Evolutionary conservation across 2,113 vertebrate genomes (phyloP), one percentile per base, ranked within the genome.

Genomic region (Prochilodus magdalenae): DNA sequence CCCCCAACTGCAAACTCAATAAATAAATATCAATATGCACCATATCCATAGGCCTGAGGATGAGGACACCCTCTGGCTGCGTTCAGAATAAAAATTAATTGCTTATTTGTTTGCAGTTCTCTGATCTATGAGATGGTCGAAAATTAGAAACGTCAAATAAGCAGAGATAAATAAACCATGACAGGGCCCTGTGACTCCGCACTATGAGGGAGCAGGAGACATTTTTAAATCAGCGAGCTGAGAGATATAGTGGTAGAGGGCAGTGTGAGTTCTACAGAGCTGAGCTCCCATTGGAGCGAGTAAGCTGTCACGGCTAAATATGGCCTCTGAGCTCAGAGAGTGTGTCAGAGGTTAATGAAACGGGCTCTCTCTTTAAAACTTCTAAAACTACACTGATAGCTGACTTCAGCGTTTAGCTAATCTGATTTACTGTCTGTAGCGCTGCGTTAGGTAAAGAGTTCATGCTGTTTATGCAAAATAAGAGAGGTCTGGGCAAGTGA

Each of bases 221-320:
- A 30, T 62, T 72, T 80, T 73, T 36, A 73, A 80, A 80, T 80
- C 40, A 73, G 51, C 63, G 70, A 73, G 70, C 69, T 51, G 30
- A 63, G 72, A 65, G 26, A 47, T n/a, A 36, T 57, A 73, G 26
- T 36, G 27, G 59, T 63, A 73, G 12, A 53, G 57, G 62, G 63
- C 57, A 20, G 59, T 0, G 62, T 74, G 62, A 51, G 69, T 73
- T 22, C 53, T 29, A 14, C 20, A 57, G 67, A 36, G 7, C 51
- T 27, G 36, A 16, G 15, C 27, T 63, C 62, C 62, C 72, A 24
- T 12, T 81, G 60, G 47, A 81, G 65, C 40, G 72, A 81, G 55
- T 81, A 53, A 75, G 79, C 60, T 20, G 62, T 59, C 79, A 66
- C 63, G 60, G 60, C 79, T 81, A 75, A 81, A 81, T 75, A 81